Conservation (phyloP, 1,140 invertebrate genomes). For the Anoplolepis gracilipes region DNA sequence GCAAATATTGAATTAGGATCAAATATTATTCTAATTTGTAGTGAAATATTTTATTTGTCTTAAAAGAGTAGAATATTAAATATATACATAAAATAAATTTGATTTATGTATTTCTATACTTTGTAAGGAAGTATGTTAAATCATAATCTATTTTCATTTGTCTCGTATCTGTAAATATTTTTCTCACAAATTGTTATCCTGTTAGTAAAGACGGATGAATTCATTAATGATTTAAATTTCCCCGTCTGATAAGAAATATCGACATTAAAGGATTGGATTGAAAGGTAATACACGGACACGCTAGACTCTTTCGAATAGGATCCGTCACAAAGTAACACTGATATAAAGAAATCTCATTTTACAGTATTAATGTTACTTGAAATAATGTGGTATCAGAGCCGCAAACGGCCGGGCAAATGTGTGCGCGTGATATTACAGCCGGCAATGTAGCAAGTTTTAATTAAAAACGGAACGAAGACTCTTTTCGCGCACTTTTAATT, state of each 20-base stretch:
- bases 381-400: conserved; percentile 35
- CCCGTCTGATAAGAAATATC: not conserved
- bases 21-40: no score
- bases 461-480: conserved; percentile 58
- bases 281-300: not conserved
- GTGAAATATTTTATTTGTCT: not conserved
- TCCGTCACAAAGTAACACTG: not conserved
- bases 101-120: no score
- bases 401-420: conserved; percentile 1
- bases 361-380: conserved; percentile 31
- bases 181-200: not conserved
- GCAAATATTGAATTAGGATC: no score
- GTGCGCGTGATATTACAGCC: conserved; percentile 38
- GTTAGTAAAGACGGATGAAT: not conserved
- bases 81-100: no score
- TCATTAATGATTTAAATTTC: not conserved
- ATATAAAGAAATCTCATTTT: conserved; percentile 1
- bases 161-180: not conserved
- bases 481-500: conserved; percentile 61
- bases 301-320: not conserved
- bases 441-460: conserved; percentile 54
- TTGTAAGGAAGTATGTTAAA: not conserved
- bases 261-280: not conserved
- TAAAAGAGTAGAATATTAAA: not conserved
- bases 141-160: not conserved